phyloP scores from a whole-genome alignment of 2,888 invertebrate species.

The Pseudococcus viburni region DNA sequence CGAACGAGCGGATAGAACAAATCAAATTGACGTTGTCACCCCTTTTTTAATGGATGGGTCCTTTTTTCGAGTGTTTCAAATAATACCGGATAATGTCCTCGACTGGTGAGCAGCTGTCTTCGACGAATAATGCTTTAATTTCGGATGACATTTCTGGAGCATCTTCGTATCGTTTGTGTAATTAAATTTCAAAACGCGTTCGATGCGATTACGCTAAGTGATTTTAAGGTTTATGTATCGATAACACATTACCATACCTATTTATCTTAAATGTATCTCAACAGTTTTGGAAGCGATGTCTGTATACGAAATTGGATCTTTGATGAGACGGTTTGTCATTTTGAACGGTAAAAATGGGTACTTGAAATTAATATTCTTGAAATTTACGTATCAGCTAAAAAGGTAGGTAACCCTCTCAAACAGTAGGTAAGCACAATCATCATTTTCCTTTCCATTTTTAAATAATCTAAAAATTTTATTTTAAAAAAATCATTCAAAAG shows the following conservation, averaged over 20 bases:
- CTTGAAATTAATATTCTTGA: too few species aligned
- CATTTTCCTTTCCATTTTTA: too few species aligned
- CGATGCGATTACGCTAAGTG: slow-evolving; percentile 46
- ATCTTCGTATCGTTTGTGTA: slow-evolving; percentile 47
- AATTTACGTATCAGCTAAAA: too few species aligned
- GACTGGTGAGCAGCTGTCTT: slow-evolving; percentile 60
- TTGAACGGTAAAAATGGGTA: not conserved
- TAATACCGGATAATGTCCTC: slow-evolving; percentile 60
- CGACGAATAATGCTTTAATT: slow-evolving; percentile 56
- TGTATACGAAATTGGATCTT: not conserved
- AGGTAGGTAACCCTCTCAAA: too few species aligned
- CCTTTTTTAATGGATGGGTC: slow-evolving; percentile 65
- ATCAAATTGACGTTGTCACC: slow-evolving; percentile 66
- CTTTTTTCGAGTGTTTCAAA: slow-evolving; percentile 58
- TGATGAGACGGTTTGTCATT: not conserved
- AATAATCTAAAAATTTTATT: too few species aligned
- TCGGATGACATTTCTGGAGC: slow-evolving; percentile 63
- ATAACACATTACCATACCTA: not conserved
- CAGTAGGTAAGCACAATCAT: too few species aligned
- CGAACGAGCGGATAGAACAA: slow-evolving; percentile 64
- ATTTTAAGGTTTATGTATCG: slow-evolving; percentile 52
- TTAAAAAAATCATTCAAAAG: too few species aligned
- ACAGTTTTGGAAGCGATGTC: not conserved
- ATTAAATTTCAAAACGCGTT: slow-evolving; percentile 57
- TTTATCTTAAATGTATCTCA: slow-evolving; percentile 7